Evolutionary conservation across 2,797 vertebrate genomes (phyloP).

Genomic region (Gouania willdenowi): DNA sequence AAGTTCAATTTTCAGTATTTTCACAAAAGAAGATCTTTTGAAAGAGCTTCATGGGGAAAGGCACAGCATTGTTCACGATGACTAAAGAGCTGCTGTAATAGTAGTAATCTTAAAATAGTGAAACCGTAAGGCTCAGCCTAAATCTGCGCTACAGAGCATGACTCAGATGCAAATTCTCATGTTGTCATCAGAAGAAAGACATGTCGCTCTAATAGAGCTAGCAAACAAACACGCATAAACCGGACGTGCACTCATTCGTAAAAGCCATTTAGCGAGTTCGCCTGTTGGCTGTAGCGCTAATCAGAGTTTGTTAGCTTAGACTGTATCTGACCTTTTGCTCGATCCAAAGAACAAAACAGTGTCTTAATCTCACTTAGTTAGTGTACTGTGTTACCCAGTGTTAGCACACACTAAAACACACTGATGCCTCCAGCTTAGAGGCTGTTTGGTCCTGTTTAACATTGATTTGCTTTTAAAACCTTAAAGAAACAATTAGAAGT

Average conservation of each 20-base stretch:
- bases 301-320: constrained; percentile 32
- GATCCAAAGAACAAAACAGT: constrained; percentile 10
- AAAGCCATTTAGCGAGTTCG: constrained; percentile 22
- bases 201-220: constrained; percentile 6
- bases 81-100: no score
- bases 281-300: constrained; percentile 16
- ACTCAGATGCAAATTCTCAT: no score
- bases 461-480: not conserved
- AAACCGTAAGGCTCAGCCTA: no score
- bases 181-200: no score
- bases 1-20: not conserved
- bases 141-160: no score
- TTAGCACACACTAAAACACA: not conserved
- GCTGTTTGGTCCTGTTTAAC: not conserved
- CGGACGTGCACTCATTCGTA: constrained; percentile 15
- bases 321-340: constrained; percentile 9
- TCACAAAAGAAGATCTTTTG: not conserved
- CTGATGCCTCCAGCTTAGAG: not conserved
- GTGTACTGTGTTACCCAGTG: not conserved
- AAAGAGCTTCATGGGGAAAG: no score
- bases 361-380: not conserved
- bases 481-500: not conserved
- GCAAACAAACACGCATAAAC: not conserved
- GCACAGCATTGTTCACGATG: no score
- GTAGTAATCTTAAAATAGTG: no score